These are phyloP conservation scores for Vultur gryphus DNA, from an alignment of 2,797 vertebrate genomes.

Conservation along the genomic window DNA sequence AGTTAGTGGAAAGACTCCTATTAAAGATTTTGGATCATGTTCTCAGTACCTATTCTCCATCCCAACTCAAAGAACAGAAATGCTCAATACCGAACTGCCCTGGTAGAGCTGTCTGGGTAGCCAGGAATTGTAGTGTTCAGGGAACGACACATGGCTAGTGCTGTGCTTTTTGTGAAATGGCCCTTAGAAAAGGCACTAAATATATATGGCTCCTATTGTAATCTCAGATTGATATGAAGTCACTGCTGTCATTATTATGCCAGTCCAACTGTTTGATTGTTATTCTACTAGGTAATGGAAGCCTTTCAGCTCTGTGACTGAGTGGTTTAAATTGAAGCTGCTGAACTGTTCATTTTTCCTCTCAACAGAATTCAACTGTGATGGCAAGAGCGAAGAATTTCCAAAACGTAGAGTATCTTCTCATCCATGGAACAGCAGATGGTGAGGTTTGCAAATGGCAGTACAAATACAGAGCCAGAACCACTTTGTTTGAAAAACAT, in stretches of 20 bases:
- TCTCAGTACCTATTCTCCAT: not conserved
- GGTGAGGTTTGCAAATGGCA: slow-evolving; percentile 81
- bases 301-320: slow-evolving; percentile 7
- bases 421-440: slow-evolving; percentile 87
- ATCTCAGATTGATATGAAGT: not conserved
- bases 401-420: slow-evolving; percentile 83
- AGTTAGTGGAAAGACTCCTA: not conserved
- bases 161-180: not conserved
- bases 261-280: not conserved
- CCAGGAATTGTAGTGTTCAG: not conserved
- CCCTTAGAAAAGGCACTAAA: not conserved
- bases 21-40: not conserved
- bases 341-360: slow-evolving; percentile 75
- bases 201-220: not conserved
- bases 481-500: slow-evolving; percentile 79
- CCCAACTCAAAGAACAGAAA: not conserved
- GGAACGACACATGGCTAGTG: not conserved
- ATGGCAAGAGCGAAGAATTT: slow-evolving; percentile 84
- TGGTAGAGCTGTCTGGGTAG: not conserved
- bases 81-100: not conserved
- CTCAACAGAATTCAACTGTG: slow-evolving; percentile 84
- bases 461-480: slow-evolving; percentile 79
- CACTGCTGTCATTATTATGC: not conserved
- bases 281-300: slow-evolving; percentile 22
- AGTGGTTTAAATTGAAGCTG: slow-evolving; percentile 71